Percentiles rank a stretch among this genome's conserved stretches.
Conservation (phyloP, 30 jellyfish, hydroid and myxozoan species). For the Turritopsis rubra region DNA sequence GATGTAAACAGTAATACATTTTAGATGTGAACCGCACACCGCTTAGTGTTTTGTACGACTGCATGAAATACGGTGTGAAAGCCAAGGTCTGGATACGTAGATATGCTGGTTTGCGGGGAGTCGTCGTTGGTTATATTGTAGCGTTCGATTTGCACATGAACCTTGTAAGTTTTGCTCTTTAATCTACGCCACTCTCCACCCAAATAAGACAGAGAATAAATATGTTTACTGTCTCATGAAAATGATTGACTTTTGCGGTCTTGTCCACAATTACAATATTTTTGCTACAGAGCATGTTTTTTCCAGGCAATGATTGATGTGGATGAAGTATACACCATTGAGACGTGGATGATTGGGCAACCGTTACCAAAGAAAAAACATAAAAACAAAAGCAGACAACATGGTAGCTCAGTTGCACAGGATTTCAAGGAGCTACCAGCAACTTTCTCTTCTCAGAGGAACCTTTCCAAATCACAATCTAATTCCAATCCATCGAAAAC, state of each 20-base stretch:
- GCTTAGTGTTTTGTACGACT: conserved; percentile 43
- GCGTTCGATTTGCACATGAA: conserved; percentile 96
- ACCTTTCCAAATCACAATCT: not conserved
- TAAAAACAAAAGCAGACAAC: not conserved
- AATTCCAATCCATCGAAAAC: not conserved
- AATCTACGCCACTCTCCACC: too few species aligned
- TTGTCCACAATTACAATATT: too few species aligned
- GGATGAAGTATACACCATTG: conserved; percentile 72
- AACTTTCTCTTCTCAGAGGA: not conserved
- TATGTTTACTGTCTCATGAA: too few species aligned
- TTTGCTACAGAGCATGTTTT: too few species aligned
- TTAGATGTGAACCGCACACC: conserved; percentile 41
- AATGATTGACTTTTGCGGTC: too few species aligned
- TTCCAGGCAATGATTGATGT: conserved; percentile 94
- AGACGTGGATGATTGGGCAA: conserved; percentile 42
- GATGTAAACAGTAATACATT: not conserved
- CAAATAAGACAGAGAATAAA: too few species aligned
- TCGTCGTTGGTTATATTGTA: conserved; percentile 65
- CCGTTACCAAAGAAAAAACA: conserved; percentile 18
- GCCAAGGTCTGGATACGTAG: conserved; percentile 87
- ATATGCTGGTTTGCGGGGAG: conserved; percentile 78
- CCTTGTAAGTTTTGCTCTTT: conserved; percentile 41
- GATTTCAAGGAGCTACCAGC: not conserved
- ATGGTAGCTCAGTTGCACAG: not conserved
- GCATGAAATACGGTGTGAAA: conserved; percentile 72